Evolutionary conservation across 1,140 invertebrate species (phyloP), one percentile per base, ranked within the genome.

Genomic region (Atta colombica): DNA sequence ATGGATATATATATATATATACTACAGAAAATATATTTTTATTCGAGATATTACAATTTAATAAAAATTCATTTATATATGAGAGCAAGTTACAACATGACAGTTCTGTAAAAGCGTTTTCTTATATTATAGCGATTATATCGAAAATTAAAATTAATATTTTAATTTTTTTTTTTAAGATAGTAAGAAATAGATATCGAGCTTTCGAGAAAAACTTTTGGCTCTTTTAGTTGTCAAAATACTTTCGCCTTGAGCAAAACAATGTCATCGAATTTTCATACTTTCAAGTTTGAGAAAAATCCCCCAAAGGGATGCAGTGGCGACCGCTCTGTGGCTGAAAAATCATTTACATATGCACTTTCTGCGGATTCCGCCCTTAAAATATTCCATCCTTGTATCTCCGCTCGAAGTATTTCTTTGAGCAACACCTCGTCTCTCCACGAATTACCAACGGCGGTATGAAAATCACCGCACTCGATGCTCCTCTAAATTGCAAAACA

Each of bases 401-500:
- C 49, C 51, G 72, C 60, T 55, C 49, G 0, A 66, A 77, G 31
- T 85, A 85, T 85, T 80, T 85, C 84, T 77, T 85, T 85, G 84
- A 85, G 49, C 61, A 28, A 18, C 61, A 18, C 51, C 84, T 78
- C 60, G 55, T 39, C 71, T 75, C 55, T 84, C 80, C 80, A 51
- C 69, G 80, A 84, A 84, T 84, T 84, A 84, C 80, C 69, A 39
- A 60, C 68, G 69, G 45, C 80, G 69, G 39, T 84, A 74, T 84
- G 80, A 84, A 84, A 84, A 74, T 84, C 80, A 84, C 80, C 69
- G 80, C 80, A 84, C 69, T 84, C 69, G 80, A 84, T 84, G 80
- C 80, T 84, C 8, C n/a, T 84, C 69, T 84, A 84, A 84, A 84
- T 84, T 84, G 80, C 80, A 84, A 84, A 84, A 84, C 80, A 84